Evolutionary conservation across 2,113 vertebrate genomes (phyloP), one percentile per base, ranked within the genome.

Genomic region (Thymallus thymallus): DNA sequence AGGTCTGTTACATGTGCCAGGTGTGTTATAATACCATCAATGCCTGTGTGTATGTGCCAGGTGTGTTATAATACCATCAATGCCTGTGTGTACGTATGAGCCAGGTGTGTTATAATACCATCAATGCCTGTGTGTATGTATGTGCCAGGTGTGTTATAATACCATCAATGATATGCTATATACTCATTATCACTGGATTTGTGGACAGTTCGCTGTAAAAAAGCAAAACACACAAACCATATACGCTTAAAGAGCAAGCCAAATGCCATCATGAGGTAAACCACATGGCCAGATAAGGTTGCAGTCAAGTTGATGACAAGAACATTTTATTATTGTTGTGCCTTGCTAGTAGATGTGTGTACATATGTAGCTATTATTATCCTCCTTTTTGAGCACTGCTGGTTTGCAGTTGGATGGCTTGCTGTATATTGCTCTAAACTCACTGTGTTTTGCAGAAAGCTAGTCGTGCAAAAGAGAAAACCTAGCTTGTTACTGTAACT

Each of bases 81-180:
- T 77, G 29, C n/a, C n/a, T n/a, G n/a, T n/a, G n/a, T n/a, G n/a
- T n/a, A n/a, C n/a, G n/a, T n/a, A n/a, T n/a, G n/a, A n/a, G 14
- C 24, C 20, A 51, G 32, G 41, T 60, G 72, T 68, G 60, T 75
- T 75, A 72, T 78, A 41, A 73, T 55, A 55, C 74, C 58, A 12
- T 66, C 18, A 63, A 81, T 77, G 29, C n/a, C n/a, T n/a, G n/a
- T n/a, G n/a, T n/a, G n/a, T n/a, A n/a, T n/a, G n/a, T n/a, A n/a
- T n/a, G 23, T 29, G 14, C 24, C 20, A 51, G 32, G 41, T 60
- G 72, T 68, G 60, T 75, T 75, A 72, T 78, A 41, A 73, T 55
- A 55, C 74, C 58, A 12, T 66, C 18, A 63, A 81, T 77, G 29
- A 74, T 30, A 81, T 75, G 74, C 62, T 78, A 71, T 41, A 56